These are phyloP conservation scores for Protomyctophum bolini DNA, from an alignment of 2,113 vertebrate genomes.

Conservation along the genomic window DNA sequence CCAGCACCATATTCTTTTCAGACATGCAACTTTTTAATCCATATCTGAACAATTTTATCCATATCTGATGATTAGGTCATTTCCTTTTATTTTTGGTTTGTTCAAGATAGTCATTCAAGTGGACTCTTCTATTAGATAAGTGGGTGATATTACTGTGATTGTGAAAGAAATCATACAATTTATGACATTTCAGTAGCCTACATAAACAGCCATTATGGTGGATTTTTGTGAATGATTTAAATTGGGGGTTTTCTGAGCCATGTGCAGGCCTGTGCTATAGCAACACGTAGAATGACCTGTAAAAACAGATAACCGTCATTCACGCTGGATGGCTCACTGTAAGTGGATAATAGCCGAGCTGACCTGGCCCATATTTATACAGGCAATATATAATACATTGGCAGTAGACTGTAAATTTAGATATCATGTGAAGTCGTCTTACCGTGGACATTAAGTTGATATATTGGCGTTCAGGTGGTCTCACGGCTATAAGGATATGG, in stretches of 20 bases:
- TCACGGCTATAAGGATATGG: slow-evolving; percentile 47
- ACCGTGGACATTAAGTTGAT: slow-evolving; percentile 70
- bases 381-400: slow-evolving; percentile 40
- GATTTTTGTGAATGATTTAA: slow-evolving; percentile 1
- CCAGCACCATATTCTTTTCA: not conserved
- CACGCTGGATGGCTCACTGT: slow-evolving; percentile 31
- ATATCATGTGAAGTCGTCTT: slow-evolving; percentile 66
- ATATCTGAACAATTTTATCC: not conserved
- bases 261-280: slow-evolving; percentile 3
- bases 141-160: not conserved
- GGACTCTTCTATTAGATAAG: slow-evolving; percentile 11
- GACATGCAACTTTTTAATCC: not conserved
- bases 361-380: slow-evolving; percentile 56
- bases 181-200: too few species aligned
- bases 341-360: slow-evolving; percentile 59
- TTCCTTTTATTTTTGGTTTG: not conserved
- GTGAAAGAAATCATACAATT: not conserved
- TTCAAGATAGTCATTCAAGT: slow-evolving; percentile 6
- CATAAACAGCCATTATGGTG: not conserved
- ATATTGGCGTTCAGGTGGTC: slow-evolving; percentile 70
- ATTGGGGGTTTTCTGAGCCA: not conserved
- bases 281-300: slow-evolving; percentile 63
- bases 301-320: slow-evolving; percentile 28
- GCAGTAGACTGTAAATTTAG: slow-evolving; percentile 64
- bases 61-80: slow-evolving; percentile 7